phyloP scores from a whole-genome alignment of 1,140 invertebrate species.

The Schlechtendalia chinensis region DNA sequence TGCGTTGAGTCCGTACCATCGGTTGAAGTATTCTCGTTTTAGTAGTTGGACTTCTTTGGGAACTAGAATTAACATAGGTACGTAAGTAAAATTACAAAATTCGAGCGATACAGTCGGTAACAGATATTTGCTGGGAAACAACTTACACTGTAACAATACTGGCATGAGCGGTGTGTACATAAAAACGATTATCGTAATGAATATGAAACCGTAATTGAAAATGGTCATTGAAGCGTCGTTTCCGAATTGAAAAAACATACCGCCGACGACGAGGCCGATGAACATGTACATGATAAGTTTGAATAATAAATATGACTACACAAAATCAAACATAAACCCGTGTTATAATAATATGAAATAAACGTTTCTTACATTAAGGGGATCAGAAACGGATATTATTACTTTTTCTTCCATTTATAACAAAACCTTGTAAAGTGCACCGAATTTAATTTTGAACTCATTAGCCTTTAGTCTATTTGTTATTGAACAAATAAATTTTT shows the following conservation, averaged over 20 bases:
- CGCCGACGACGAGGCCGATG: constrained; percentile 69
- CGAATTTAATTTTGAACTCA: no score
- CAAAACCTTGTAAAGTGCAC: no score
- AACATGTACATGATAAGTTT: constrained; percentile 68
- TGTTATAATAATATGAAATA: neutral
- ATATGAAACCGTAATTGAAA: constrained; percentile 81
- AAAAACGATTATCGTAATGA: constrained; percentile 72
- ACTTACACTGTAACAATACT: constrained; percentile 73
- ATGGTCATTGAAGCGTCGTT: constrained; percentile 75
- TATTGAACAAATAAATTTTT: no score
- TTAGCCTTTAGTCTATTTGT: no score
- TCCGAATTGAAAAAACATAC: constrained; percentile 69
- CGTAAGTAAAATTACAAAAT: neutral
- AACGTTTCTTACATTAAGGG: neutral
- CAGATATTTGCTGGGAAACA: neutral
- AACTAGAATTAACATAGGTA: constrained; percentile 60
- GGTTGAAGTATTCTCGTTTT: constrained; percentile 72
- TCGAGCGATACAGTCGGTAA: neutral
- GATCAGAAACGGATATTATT: no score
- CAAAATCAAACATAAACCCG: constrained; percentile 54
- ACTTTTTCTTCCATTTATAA: no score
- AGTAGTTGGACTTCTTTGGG: constrained; percentile 69
- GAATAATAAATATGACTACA: constrained; percentile 69
- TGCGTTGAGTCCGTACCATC: constrained; percentile 74
- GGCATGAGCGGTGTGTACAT: constrained; percentile 79